A percentile compares a stretch with the other conserved stretches of the same genome.
phyloP scores from a whole-genome alignment of 2,113 vertebrate species.

The Antigone vipio region DNA sequence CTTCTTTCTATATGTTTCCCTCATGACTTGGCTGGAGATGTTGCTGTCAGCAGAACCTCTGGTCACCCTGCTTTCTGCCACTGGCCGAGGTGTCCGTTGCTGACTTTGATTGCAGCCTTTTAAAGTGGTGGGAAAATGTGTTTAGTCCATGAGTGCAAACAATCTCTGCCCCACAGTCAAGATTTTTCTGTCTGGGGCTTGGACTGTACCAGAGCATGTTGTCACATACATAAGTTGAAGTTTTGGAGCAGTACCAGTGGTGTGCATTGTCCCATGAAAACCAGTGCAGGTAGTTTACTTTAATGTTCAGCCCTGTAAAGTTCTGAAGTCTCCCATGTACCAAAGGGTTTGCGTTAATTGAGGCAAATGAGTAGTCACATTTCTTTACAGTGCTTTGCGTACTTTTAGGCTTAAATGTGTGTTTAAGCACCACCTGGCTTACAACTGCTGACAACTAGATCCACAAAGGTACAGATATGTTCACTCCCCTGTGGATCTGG shows the following conservation, averaged over 20 bases:
- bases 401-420: neutral
- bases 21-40: neutral
- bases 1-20: neutral
- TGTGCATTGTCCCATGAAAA: neutral
- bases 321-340: neutral
- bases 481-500: neutral
- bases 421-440: neutral
- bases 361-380: neutral
- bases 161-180: neutral
- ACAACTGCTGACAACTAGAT: neutral
- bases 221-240: neutral
- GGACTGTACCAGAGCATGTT: neutral
- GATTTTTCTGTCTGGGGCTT: neutral
- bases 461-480: neutral
- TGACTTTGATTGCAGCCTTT: neutral
- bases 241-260: neutral
- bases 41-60: neutral
- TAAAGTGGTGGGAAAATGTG: neutral
- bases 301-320: neutral
- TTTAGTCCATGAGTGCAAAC: neutral
- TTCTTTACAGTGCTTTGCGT: neutral
- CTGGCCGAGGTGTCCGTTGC: neutral
- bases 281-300: neutral
- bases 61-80: neutral
- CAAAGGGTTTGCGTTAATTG: neutral